Evolutionary conservation across 2,888 invertebrate species (phyloP), one percentile per base, ranked within the genome.

Genomic region (Drosophila ustulata): DNA sequence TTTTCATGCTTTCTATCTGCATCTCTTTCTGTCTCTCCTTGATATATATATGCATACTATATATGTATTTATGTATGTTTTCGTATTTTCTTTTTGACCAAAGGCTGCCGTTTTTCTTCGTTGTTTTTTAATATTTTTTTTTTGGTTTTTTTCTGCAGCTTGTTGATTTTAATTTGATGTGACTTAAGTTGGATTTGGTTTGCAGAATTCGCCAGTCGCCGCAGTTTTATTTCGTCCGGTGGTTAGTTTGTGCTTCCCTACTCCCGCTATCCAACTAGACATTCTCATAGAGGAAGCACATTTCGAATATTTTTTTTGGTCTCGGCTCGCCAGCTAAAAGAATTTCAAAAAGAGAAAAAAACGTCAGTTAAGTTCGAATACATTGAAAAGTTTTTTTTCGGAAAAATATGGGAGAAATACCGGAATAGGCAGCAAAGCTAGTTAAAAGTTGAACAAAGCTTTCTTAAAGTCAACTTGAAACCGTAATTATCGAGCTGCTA

Each of bases 111-210:
- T 76, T 68, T 76, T 68, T 34, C 47, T 68, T 62, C 45, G 11
- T 55, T 49, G 45, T 45, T 58, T 49, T 25, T 41, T 41, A 41
- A 41, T 66, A 49, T 66, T 61, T 57, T 51, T 57, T 51, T 62
- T 49, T 51, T n/a, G 37, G 7, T 1, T 37, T 37, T 37, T 37
- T 37, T 68, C 32, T 76, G 80, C 43, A 69, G 86, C 82, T 88
- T 86, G 85, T 86, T 86, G 88, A 86, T 86, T 86, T 88, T 86
- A 86, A 86, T 86, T 86, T 86, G 87, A 86, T 86, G 87, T 86
- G 88, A 86, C 87, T 88, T 85, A 85, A 85, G 87, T 89, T 88
- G 87, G 81, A 88, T 85, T 88, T 88, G 79, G 88, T 67, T 81
- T 81, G 80, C 86, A 85, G 86, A 85, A 80, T 85, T 80, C 46